Conservation (phyloP, 2,113 vertebrate genomes). For the Trichomycterus rosablanca region DNA sequence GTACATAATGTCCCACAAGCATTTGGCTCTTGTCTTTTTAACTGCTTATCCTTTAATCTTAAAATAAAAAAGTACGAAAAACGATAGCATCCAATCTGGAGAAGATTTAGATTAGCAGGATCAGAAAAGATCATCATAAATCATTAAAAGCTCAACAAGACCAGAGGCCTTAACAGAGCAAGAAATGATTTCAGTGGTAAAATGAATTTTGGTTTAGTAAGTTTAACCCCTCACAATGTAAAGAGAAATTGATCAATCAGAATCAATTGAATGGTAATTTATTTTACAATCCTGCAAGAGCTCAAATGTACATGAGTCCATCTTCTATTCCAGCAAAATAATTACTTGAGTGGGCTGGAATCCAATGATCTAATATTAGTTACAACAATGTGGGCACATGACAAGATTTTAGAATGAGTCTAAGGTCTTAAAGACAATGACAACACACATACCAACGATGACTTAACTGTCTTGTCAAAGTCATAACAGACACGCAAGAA, state of each 20-base stretch:
- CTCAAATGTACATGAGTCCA: constrained; percentile 1
- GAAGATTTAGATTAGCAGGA: neutral
- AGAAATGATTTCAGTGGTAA: neutral
- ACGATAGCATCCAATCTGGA: neutral
- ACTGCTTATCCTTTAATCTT: too few relatives aligned
- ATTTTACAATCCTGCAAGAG: neutral
- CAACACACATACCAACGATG: neutral
- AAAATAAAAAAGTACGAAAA: too few relatives aligned
- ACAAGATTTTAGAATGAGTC: constrained; percentile 21
- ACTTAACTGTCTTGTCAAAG: constrained; percentile 29
- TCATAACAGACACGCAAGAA: constrained; percentile 19
- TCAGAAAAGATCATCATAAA: too few relatives aligned
- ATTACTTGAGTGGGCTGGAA: neutral
- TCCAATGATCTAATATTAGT: constrained; percentile 4
- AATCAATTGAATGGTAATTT: constrained; percentile 1
- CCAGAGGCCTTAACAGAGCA: neutral
- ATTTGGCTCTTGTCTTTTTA: too few relatives aligned
- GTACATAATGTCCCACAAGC: neutral
- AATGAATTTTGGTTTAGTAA: neutral
- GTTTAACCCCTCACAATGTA: too few relatives aligned
- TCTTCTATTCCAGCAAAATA: neutral
- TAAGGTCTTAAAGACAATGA: neutral
- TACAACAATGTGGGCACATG: constrained; percentile 2
- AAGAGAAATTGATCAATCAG: neutral
- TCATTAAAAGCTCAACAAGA: too few relatives aligned